These are phyloP conservation scores for Lydus trimaculatus DNA, from an alignment of 2,888 invertebrate species.

Conservation along the genomic window DNA sequence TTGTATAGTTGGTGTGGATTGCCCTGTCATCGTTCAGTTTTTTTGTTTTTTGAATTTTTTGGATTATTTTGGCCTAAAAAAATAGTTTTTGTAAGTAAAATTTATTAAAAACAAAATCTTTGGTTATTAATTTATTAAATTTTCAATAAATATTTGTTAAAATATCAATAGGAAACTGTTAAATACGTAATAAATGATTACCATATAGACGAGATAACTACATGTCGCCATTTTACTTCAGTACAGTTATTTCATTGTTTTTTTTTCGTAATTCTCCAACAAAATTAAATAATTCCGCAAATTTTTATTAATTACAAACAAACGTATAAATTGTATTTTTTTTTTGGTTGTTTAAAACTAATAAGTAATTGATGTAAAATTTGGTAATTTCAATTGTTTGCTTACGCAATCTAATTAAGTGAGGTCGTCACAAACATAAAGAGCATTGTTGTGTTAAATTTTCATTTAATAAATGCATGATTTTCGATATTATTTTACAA, in stretches of 20 bases:
- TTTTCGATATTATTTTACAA: not conserved
- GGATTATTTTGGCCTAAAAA: slow-evolving; percentile 34
- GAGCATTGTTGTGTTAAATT: not conserved
- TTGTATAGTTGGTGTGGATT: slow-evolving; percentile 49
- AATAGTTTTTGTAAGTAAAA: slow-evolving; percentile 29
- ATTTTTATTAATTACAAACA: too few relatives aligned
- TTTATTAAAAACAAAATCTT: not conserved
- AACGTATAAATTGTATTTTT: not conserved
- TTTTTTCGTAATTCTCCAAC: too few relatives aligned
- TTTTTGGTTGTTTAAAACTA: not conserved
- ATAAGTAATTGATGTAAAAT: not conserved
- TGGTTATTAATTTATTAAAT: not conserved
- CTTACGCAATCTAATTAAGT: slow-evolving; percentile 2
- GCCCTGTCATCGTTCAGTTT: slow-evolving; percentile 46
- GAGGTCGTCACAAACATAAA: not conserved
- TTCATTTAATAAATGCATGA: not conserved
- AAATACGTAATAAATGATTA: not conserved
- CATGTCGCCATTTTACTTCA: slow-evolving; percentile 32
- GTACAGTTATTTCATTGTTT: slow-evolving; percentile 32
- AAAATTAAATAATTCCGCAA: too few relatives aligned
- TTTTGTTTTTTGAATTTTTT: slow-evolving; percentile 16
- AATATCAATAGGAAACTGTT: not conserved
- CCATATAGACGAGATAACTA: slow-evolving; percentile 4
- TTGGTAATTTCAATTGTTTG: not conserved
- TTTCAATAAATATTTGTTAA: not conserved